Percentiles rank a stretch among this genome's conserved stretches.
Evolutionary conservation across 1,140 invertebrate genomes (phyloP).

Genomic region (Lamellibrachia luymesi): DNA sequence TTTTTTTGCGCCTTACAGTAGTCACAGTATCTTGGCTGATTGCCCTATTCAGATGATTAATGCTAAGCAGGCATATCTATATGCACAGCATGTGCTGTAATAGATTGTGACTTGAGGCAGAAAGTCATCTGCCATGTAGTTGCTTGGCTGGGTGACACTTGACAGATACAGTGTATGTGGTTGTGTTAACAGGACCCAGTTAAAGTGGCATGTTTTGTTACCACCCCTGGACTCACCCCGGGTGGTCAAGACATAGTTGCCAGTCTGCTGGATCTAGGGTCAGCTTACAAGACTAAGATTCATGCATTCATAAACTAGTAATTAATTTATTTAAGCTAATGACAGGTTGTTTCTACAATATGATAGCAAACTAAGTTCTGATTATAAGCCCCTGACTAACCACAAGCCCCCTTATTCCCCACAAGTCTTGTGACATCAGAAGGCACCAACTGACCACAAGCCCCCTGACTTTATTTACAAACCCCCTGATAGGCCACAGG

Average conservation of each 20-base stretch:
- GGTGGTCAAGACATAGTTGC: neutral
- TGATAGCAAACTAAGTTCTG: no score
- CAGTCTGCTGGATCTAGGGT: neutral
- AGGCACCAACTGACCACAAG: neutral
- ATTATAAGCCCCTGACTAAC: no score
- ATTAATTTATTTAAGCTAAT: no score
- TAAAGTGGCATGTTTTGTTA: neutral
- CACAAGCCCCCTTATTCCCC: neutral
- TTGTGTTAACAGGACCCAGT: neutral
- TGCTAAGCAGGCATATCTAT: neutral
- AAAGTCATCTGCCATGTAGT: neutral
- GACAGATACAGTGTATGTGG: neutral
- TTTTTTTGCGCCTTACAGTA: neutral
- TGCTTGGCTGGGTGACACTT: neutral
- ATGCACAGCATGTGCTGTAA: neutral
- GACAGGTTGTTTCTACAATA: no score
- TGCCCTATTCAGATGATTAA: neutral
- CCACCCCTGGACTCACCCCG: neutral
- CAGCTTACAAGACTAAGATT: no score
- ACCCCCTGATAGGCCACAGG: neutral
- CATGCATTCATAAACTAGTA: no score
- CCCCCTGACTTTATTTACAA: neutral
- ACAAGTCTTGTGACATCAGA: no score
- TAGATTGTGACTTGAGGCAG: neutral
- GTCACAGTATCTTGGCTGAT: neutral